Evolutionary conservation across 1,140 invertebrate genomes (phyloP), one percentile per base, ranked within the genome.

Genomic region (Hydropsyche tenuis): DNA sequence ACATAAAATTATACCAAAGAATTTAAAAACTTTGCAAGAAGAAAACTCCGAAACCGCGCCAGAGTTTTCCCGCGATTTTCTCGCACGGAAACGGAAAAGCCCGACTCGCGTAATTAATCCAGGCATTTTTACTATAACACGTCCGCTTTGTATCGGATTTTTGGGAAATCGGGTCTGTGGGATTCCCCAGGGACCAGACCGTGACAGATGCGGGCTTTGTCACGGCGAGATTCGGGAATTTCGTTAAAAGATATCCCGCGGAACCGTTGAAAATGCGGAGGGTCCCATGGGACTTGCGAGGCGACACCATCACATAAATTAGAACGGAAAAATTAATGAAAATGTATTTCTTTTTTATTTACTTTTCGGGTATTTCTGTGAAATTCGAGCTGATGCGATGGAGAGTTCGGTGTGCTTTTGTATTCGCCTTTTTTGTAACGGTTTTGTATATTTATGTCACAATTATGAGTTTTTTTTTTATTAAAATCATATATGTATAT

Each of bases 201-300:
- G 56, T 60, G 56, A 60, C 56, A 60, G 56, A 60, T 27, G 56
- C 25, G 56, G 56, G 56, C 56, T 60, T 60, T 60, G 56, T 60
- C 22, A 60, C 23, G 23, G 56, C 7, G 23, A 60, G 56, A 60
- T 60, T 60, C 22, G 56, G 56, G 56, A 60, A 60, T 60, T 60
- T 60, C 56, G 56, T 60, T 60, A 60, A 60, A 27, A 60, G 56
- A 60, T 60, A 60, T 53, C 48, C 48, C 16, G 5, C 5, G 48
- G 48, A 18, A 2, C 16, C 56, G 22, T 22, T 12, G 56, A 60
- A 60, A 25, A 22, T 18, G 20, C 18, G 0, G 22, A 60, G 25
- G 25, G 23, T 60, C 56, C 23, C 23, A 9, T 5, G 56, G 25
- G 56, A 60, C 20, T 23, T 11, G 22, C 22, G 12, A 5, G 22